These are phyloP conservation scores for Darevskia nairensis DNA, from an alignment of 2,797 vertebrate species.

Conservation along the genomic window DNA sequence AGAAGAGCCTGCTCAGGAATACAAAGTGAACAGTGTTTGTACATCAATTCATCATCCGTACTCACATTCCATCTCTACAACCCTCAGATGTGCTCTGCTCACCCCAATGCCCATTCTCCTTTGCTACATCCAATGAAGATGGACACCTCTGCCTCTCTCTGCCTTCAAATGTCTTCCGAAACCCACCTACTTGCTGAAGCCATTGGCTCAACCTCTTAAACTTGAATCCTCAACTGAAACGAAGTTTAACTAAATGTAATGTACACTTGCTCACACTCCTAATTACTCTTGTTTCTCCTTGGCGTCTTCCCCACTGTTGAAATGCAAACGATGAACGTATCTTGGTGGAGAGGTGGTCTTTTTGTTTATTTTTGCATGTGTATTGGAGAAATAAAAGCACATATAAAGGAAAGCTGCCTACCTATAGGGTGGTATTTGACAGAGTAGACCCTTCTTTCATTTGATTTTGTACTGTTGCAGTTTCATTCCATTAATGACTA, in stretches of 20 bases:
- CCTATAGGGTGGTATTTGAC: no score
- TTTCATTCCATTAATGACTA: conserved; percentile 47
- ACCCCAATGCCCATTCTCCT: neutral
- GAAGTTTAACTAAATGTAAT: neutral
- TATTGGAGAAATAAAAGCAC: no score
- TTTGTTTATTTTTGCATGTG: neutral
- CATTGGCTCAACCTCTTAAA: neutral
- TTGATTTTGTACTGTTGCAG: conserved; percentile 32
- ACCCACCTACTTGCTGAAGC: neutral
- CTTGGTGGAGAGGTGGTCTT: neutral
- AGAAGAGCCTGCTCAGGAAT: conserved; percentile 15
- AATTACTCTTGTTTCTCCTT: neutral
- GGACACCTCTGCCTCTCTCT: neutral
- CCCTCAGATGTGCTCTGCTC: neutral
- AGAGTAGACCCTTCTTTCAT: conserved; percentile 23
- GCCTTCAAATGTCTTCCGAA: neutral
- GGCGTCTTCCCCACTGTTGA: neutral
- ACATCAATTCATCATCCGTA: neutral
- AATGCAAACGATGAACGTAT: neutral
- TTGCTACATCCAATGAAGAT: neutral
- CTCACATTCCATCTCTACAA: neutral
- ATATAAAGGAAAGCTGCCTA: neutral
- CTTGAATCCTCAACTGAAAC: neutral
- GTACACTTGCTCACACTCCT: neutral
- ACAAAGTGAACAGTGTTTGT: conserved; percentile 20